Evolutionary conservation across 2,797 vertebrate species (phyloP), one percentile per base, ranked within the genome.

Genomic region (Poeciliopsis presidionis): DNA sequence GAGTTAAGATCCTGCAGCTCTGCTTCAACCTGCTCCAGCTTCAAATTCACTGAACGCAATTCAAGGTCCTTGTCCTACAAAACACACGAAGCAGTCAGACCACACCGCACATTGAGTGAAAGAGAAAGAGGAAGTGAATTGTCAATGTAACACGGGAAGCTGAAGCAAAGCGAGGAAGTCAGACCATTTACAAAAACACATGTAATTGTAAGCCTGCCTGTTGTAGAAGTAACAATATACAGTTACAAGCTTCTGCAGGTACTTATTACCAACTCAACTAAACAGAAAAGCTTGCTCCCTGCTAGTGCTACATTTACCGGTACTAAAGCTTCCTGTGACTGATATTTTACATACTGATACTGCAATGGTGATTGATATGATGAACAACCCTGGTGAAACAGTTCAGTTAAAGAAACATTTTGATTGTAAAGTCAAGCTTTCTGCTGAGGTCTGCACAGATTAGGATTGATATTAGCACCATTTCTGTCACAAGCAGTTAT

Each of bases 1-100:
- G 96, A 98, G 90, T 97, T 98, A 73, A 99, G 95, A 90, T 99
- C 98, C 91, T 97, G 97, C 84, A 99, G 95, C 93, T 99, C 98
- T 0, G 96, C 96, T 76, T 99, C 98, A 91, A 99, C 94, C 0
- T 96, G 95, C 45, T 98, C 97, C 0, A 96, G 90, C 91, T 98
- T 99, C 91, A 98, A 95, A 1, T 96, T 96, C 82, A 97, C 92
- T 12, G 96, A 95, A 0, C 94, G 88, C 43, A 98, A 95, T 87
- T 98, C 97, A 14, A 96, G 94, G 87, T 99, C 97, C 84, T 97
- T 99, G 85, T 99, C 98, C 98, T 99, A 90, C 0, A 84, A 46
- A 0, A 82, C 69, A 75, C n/a, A 73, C 4, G 12, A 25, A 77
- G n/a, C 33, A 30, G 72, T 53, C 3, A 57, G 33, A 79, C 36